Conservation (phyloP, 2,113 vertebrate genomes). For the Lichenostomus cassidix region DNA sequence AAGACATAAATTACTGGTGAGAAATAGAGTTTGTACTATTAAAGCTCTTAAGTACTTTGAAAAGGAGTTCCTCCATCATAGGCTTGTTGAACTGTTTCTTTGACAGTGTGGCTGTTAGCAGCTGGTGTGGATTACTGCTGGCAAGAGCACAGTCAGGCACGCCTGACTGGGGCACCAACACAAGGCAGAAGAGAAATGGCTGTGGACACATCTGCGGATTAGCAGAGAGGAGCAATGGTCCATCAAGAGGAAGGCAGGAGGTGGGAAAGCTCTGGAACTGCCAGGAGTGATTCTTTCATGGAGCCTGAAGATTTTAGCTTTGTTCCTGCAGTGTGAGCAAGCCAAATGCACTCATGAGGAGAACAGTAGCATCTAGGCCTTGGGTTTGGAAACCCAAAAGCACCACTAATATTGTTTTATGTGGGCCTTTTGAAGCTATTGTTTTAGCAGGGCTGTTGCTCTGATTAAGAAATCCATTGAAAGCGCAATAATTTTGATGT, state of each 20-base stretch:
- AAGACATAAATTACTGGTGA: conserved; percentile 52
- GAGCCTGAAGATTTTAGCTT: background rate
- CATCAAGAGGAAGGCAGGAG: background rate
- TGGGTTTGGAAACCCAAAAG: background rate
- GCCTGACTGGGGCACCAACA: background rate
- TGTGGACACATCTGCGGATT: background rate
- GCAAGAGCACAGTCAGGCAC: background rate
- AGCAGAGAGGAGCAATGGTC: background rate
- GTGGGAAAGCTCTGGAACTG: background rate
- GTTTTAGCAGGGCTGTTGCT: background rate
- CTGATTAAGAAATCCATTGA: background rate
- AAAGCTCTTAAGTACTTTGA: conserved; percentile 39
- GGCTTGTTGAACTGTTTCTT: background rate
- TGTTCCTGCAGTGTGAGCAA: background rate
- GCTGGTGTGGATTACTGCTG: background rate
- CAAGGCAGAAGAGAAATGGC: background rate
- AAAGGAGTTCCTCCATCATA: conserved; percentile 34
- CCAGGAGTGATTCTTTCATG: conserved; percentile 8
- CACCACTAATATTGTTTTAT: background rate
- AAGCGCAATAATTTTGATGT: background rate
- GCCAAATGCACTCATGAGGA: background rate
- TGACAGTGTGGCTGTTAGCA: background rate
- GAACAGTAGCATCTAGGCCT: background rate
- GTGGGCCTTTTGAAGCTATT: background rate
- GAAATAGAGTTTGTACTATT: conserved; percentile 48